Evolutionary conservation across 35 echinoderm and acorn worm species (phyloP).

Genomic region (Strongylocentrotus purpuratus): DNA sequence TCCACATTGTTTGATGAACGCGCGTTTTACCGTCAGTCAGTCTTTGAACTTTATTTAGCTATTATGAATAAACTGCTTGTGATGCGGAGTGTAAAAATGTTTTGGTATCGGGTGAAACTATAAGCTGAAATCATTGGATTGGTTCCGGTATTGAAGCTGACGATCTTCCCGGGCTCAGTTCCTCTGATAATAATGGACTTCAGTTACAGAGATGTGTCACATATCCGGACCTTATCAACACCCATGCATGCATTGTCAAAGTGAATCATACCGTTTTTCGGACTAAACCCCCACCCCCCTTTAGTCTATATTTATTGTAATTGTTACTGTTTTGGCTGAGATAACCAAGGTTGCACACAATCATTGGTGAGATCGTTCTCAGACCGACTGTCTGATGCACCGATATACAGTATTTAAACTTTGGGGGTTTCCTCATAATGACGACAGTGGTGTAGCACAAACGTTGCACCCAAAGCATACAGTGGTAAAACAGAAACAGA

Average conservation of each 20-base stretch:
- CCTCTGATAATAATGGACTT: constrained; percentile 10
- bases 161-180: neutral
- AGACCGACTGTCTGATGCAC: too few relatives aligned
- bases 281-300: neutral
- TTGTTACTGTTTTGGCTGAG: neutral
- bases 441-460: too few relatives aligned
- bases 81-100: neutral
- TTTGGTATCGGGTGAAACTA: neutral
- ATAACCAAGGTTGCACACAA: neutral
- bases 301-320: neutral
- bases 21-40: neutral
- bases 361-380: too few relatives aligned
- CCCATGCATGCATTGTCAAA: neutral
- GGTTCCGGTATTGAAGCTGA: constrained; percentile 31
- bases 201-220: constrained; percentile 1
- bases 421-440: too few relatives aligned
- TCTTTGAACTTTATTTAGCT: neutral
- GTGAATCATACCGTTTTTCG: neutral
- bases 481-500: too few relatives aligned
- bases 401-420: too few relatives aligned
- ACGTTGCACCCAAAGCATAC: too few relatives aligned
- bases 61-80: neutral
- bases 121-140: constrained; percentile 17
- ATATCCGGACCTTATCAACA: neutral
- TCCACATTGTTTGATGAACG: neutral